These are phyloP conservation scores for Acanthosepion esculentum DNA, from an alignment of 2,888 invertebrate genomes.

Conservation along the genomic window DNA sequence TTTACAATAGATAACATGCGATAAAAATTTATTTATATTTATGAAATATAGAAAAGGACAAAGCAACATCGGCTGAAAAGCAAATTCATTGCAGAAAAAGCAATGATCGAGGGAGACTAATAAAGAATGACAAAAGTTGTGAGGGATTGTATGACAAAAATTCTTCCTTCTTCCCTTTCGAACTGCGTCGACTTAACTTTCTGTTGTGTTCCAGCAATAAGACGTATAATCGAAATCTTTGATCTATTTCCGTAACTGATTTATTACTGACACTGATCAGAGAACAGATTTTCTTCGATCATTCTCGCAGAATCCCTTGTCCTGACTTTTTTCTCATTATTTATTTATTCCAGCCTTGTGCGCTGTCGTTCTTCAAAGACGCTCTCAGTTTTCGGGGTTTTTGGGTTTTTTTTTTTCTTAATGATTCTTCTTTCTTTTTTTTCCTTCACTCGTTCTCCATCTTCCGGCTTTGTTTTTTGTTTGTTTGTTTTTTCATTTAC, in stretches of 20 bases:
- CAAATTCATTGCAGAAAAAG: not conserved
- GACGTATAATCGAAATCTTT: not conserved
- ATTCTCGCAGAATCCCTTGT: too few relatives aligned
- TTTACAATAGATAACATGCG: too few relatives aligned
- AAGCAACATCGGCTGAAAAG: not conserved
- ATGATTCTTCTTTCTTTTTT: too few relatives aligned
- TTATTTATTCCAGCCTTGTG: not conserved
- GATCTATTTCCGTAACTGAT: slow-evolving; percentile 33
- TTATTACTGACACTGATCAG: not conserved
- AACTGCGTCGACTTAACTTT: too few relatives aligned
- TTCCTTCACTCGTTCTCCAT: too few relatives aligned
- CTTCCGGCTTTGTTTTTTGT: too few relatives aligned
- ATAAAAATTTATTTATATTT: not conserved
- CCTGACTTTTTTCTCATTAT: not conserved
- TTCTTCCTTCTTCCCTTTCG: too few relatives aligned
- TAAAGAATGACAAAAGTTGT: not conserved
- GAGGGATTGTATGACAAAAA: not conserved
- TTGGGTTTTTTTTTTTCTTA: too few relatives aligned
- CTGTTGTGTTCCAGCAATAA: not conserved
- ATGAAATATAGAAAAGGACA: not conserved
- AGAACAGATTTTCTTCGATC: not conserved
- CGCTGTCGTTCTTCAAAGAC: too few relatives aligned
- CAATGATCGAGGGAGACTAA: not conserved
- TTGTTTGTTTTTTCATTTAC: not conserved
- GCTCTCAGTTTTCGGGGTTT: too few relatives aligned